Evolutionary conservation across 2,888 invertebrate genomes (phyloP).

Genomic region (Hydroisotoma schaefferi): DNA sequence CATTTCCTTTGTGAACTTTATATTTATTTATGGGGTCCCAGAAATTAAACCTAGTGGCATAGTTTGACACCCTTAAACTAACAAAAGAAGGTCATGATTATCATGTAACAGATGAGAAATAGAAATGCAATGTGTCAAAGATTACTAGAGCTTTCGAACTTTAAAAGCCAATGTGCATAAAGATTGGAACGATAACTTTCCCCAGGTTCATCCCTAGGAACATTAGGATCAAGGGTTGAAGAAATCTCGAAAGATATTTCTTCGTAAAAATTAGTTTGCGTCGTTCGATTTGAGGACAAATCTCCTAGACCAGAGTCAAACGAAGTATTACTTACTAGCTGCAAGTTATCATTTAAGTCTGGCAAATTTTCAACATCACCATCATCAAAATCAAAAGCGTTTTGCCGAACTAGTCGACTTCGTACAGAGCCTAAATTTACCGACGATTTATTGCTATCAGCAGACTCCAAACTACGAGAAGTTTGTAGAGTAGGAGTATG

Average conservation of each 20-base stretch:
- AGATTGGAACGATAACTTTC: conserved; percentile 15
- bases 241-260: conserved; percentile 21
- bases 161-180: conserved; percentile 37
- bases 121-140: too few species aligned
- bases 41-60: too few species aligned
- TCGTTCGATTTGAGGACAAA: conserved; percentile 10
- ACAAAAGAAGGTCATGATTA: too few species aligned
- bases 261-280: conserved; percentile 27
- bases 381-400: conserved; percentile 43
- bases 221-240: neutral
- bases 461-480: conserved; percentile 1
- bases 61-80: too few species aligned
- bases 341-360: conserved; percentile 40
- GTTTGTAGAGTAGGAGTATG: too few species aligned
- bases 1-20: too few species aligned
- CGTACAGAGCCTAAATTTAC: neutral
- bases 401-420: conserved; percentile 35
- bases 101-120: too few species aligned
- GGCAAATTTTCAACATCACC: conserved; percentile 26
- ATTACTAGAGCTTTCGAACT: conserved; percentile 19
- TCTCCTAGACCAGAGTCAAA: conserved; percentile 30
- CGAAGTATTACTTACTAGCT: conserved; percentile 8
- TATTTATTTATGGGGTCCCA: too few species aligned
- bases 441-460: neutral
- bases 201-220: neutral